Evolutionary conservation across 2,113 vertebrate genomes (phyloP), one percentile per base, ranked within the genome.

Genomic region (Ochotona curzoniae): DNA sequence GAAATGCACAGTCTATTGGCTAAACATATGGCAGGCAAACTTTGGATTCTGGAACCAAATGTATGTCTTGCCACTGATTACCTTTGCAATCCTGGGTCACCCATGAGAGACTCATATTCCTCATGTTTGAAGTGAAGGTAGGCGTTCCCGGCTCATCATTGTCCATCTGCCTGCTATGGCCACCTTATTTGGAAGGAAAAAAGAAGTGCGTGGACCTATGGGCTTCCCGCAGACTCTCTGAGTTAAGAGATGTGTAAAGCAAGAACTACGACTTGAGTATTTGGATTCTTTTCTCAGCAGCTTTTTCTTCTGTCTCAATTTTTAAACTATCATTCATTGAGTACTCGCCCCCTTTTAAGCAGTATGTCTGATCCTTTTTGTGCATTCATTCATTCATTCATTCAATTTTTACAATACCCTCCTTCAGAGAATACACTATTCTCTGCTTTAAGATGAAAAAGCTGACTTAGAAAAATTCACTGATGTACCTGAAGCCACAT

Each of bases 171-270:
- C 61, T 79, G 30, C 38, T 84, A 1, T 49, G 32, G 14, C 15
- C 20, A 8, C 63, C n/a, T 51, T 5, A 2, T 57, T 83, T 47
- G 76, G 70, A 71, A n/a, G 35, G 67, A 54, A 67, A 67, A 20
- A 47, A 21, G 8, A 23, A 51, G 21, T 14, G 1, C 51, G 54
- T 76, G 38, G 14, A 71, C 20, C 66, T 13, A 30, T 54, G 82
- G 90, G 54, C 10, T n/a, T 66, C 64, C 26, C 71, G 0, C 30
- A 86, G 35, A 5, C 14, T 30, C 64, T 21, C 0, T 1, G 5
- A 35, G 32, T 47, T 0, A 0, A 12, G 0, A 4, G 30, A 15
- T 8, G n/a, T 0, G 1, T 4, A 0, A 17, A 35, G 0, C 8
- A 2, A 63, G 35, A 28, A 49, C 28, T 38, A 44, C 11, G 20